Evolutionary conservation across 2,888 invertebrate genomes (phyloP), one percentile per base, ranked within the genome.

Genomic region (Sicus ferrugineus): DNA sequence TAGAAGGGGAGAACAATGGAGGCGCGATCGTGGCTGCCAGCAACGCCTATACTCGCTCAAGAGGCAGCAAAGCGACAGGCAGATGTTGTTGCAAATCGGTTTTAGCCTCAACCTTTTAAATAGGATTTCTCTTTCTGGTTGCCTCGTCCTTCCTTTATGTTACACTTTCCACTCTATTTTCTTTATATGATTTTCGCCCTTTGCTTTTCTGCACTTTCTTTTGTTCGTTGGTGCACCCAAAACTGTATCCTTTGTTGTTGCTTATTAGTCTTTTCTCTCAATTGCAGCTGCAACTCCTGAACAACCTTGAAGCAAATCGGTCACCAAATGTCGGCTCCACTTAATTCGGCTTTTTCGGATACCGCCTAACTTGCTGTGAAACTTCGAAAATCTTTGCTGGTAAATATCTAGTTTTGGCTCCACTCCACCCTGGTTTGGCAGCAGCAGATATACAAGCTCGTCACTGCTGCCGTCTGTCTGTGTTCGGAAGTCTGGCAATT

Each of bases 301-400:
- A 58, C 78, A 79, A 79, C 79, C 79, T 79, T 79, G 79, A 79
- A 80, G 79, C 19, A 50, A 67, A 30, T 59, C 48, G 14, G 31
- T 48, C 48, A 30, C 48, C 19, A 59, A 48, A 31, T 63, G 21
- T 19, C 48, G 19, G 42, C 48, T 58, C 58, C 58, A 67, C 21
- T 61, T 61, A 42, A 30, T 46, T 58, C 4, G 7, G 26, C 14
- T 9, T 30, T 61, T 34, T 61, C 31, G 9, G n/a, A 26, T 34
- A 31, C 34, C 34, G 6, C 54, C n/a, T 16, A n/a, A n/a, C n/a
- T 50, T 19, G 21, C 1, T 50, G 1, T 0, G 3, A 50, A 50
- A 50, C 21, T 50, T 19, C 38, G 38, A 34, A 34, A 50, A 50
- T 54, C 4, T 23, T 54, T 54, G 28, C 14, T 26, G 2, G 5